Conservation (phyloP, 2,888 invertebrate species). For the Dryococelus australis region DNA sequence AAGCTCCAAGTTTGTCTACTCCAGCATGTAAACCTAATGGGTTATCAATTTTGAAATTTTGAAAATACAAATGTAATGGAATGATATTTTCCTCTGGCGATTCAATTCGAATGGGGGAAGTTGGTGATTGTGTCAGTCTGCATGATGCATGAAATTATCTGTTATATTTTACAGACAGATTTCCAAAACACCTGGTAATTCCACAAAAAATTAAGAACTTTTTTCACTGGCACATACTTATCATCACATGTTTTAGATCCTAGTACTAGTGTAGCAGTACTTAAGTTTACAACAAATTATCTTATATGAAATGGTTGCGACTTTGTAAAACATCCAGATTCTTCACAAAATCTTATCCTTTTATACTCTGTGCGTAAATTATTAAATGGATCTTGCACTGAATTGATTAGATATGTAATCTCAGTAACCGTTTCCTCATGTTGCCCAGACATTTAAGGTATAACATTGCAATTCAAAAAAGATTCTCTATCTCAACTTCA, state of each 20-base stretch:
- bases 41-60: too few relatives aligned
- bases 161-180: not conserved
- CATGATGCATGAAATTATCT: not conserved
- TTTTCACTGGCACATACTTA: not conserved
- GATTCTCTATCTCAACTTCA: not conserved
- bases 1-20: not conserved
- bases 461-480: not conserved
- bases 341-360: not conserved
- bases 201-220: not conserved
- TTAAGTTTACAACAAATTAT: not conserved
- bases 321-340: not conserved
- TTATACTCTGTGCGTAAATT: not conserved
- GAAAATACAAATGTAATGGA: not conserved
- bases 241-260: not conserved
- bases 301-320: not conserved
- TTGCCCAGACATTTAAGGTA: not conserved
- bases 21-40: not conserved
- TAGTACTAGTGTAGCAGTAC: not conserved
- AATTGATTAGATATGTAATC: not conserved
- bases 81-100: not conserved
- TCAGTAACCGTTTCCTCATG: not conserved
- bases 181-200: not conserved
- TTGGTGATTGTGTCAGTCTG: not conserved
- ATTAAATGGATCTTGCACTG: not conserved
- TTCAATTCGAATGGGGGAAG: not conserved